Evolutionary conservation across 2,113 vertebrate genomes (phyloP).

Genomic region (Zingel zingel): DNA sequence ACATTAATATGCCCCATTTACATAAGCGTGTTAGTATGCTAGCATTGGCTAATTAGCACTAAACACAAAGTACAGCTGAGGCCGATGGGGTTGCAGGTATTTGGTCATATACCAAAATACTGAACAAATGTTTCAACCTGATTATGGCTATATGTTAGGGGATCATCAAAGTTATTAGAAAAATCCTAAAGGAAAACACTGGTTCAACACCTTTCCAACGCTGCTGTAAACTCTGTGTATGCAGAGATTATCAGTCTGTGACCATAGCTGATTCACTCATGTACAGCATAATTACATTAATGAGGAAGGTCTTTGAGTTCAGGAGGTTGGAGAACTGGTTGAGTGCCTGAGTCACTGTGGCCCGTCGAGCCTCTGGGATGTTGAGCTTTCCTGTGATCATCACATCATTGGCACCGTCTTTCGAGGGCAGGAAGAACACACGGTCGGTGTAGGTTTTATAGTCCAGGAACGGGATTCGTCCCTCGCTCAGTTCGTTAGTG

Average conservation of each 20-base stretch:
- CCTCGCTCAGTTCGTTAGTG: constrained; percentile 94
- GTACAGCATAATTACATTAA: constrained; percentile 85
- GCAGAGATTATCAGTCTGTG: not conserved
- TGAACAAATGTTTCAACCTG: too few relatives aligned
- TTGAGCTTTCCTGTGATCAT: constrained; percentile 97
- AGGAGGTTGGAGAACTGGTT: constrained; percentile 98
- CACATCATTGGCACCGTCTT: constrained; percentile 96
- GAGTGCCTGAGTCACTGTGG: constrained; percentile 89
- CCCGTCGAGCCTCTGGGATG: constrained; percentile 90
- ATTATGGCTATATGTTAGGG: too few relatives aligned
- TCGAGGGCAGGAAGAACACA: constrained; percentile 97
- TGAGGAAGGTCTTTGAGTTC: constrained; percentile 98
- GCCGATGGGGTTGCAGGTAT: too few relatives aligned
- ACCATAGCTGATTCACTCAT: not conserved
- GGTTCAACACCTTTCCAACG: not conserved
- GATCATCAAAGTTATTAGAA: too few relatives aligned
- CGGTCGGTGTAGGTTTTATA: constrained; percentile 97
- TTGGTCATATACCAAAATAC: too few relatives aligned
- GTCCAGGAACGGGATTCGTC: constrained; percentile 94
- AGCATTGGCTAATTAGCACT: not conserved
- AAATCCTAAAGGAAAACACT: too few relatives aligned
- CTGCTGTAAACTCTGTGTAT: not conserved
- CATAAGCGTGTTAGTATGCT: not conserved
- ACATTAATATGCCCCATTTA: not conserved
- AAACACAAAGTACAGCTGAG: not conserved